Evolutionary conservation across 2,797 vertebrate genomes (phyloP), one percentile per base, ranked within the genome.

Genomic region (Alcedo atthis): DNA sequence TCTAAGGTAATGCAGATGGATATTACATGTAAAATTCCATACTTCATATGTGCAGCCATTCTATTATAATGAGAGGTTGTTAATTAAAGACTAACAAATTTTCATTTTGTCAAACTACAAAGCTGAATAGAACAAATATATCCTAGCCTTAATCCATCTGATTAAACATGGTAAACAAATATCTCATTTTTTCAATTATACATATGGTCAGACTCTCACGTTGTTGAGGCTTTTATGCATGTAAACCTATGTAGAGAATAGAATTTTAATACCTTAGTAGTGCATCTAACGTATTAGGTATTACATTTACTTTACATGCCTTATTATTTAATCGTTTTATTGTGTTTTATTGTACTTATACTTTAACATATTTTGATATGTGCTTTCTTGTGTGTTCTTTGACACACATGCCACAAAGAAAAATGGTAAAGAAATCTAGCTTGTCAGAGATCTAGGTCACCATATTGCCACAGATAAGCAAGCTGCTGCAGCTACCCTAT

Each of bases 381-480:
- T 2, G 32, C 4, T 75, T 63, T 63, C 21, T 45, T 57, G 37
- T 15, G 4, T 53, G 25, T 42, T 89, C 26, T 89, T 89, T 88
- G 18, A 58, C 19, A 85, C 6, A 87, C 8, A 49, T 61, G 25
- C 15, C 62, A 80, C 77, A 61, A 93, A 79, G 21, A 76, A 88
- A 42, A 91, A 93, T 62, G 28, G 25, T 75, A 81, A 92, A 85
- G 57, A 93, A 86, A 82, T 82, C 42, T 74, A 84, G 12, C 61
- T 70, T 87, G 42, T 91, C 81, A 85, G 51, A 58, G 69, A 93
- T 79, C 89, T 95, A 70, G 63, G 68, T 92, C 81, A 93, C 70
- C 68, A 74, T 90, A 92, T 70, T 94, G 70, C 55, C 84, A 78
- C 59, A 92, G 79, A 89, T 89, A 81, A 95, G 69, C 82, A 92